Base-by-base conservation (phyloP, 2,888 invertebrate species). In the Ochropleura plecta region DNA sequence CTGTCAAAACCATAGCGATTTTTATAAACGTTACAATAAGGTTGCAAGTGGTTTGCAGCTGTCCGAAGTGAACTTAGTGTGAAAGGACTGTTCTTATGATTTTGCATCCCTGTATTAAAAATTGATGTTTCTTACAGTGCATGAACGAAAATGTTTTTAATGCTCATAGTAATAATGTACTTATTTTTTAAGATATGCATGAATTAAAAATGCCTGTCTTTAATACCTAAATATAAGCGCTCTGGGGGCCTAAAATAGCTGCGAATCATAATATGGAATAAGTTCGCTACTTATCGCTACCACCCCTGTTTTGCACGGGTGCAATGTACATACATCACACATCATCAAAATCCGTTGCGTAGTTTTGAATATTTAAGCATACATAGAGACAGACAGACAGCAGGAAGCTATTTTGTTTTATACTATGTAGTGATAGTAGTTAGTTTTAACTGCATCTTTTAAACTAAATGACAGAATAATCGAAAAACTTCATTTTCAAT, bases 61-160 rank as follows among this genome's bases (percentile, higher is more conserved):
- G 16, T 16, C 4, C 18, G 18, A 53, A n/a, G 18, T 51, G 8
- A 49, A 49, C 6, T 49, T 5, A 16, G 12, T 20, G 12, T 49
- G 0, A 51, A 30, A 57, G 30, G 30, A 57, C 30, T 57, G 20
- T 14, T 20, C 30, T 0, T 16, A 16, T 30, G 40, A 59, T 59
- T 18, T 59, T 18, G 9, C 18, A 18, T 18, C 6, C 30, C 16
- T 0, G 8, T 18, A 2, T 18, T 42, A 42, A 60, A 42, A 18
- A 10, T 10, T n/a, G 10, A 12, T 44, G 6, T 44, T 44, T 62
- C 60, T 44, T 44, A 4, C n/a, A 62, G 62, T n/a, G 12, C 14
- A 51, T 70, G 10, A 51, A 42, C 42, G 70, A 70, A 70, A 3
- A 40, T 72, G 46, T 72, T 20, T 72, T 20, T 55, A 71, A 55